Conservation (phyloP, 2,888 invertebrate genomes). For the Thysanoteuthis rhombus region DNA sequence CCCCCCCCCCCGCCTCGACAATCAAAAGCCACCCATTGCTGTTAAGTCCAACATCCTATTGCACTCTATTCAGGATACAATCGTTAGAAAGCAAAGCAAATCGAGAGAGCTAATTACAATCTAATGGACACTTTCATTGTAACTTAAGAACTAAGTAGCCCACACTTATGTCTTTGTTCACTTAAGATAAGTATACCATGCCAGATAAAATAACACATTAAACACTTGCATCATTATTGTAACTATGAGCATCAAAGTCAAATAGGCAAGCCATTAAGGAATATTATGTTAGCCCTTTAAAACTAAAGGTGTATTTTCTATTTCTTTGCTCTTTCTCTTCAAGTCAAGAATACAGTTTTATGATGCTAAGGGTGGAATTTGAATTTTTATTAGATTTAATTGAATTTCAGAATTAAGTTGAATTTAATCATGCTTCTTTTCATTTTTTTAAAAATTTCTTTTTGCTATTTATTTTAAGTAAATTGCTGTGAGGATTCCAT, state of each 20-base stretch:
- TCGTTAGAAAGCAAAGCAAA: neutral
- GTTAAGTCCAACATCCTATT: neutral
- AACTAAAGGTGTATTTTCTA: neutral
- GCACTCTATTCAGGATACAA: neutral
- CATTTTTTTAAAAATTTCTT: too few relatives aligned
- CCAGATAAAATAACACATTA: constrained; percentile 12
- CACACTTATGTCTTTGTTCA: neutral
- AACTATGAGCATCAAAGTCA: neutral
- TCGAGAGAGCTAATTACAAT: neutral
- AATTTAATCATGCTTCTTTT: neutral
- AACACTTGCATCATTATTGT: neutral
- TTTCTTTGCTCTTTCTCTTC: neutral
- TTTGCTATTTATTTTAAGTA: too few relatives aligned
- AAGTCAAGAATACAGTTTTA: neutral
- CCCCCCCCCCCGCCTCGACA: neutral
- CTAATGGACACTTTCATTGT: constrained; percentile 12
- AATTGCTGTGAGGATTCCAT: too few relatives aligned
- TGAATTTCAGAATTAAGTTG: neutral
- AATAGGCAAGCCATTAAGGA: neutral
- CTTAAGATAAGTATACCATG: neutral
- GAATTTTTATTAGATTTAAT: neutral
- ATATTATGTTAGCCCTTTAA: neutral
- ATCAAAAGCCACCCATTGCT: neutral
- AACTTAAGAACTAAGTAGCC: constrained; percentile 12
- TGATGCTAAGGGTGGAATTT: neutral